Conservation (phyloP, 2,888 invertebrate species). For the Sarcophaga subvicina region DNA sequence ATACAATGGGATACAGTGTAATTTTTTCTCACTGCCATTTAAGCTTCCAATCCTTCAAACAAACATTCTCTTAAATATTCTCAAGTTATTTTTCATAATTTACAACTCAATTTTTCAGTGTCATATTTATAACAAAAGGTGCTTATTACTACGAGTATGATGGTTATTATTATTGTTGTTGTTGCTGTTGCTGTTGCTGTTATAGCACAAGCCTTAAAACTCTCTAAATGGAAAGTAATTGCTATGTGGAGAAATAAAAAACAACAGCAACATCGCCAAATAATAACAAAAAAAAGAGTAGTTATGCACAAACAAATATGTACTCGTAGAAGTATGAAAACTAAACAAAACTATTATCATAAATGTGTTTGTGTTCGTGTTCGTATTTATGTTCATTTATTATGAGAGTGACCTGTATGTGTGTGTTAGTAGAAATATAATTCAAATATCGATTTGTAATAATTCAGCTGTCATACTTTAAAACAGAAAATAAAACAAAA, state of each 20-base stretch:
- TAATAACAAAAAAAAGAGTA: constrained; percentile 40
- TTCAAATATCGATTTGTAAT: constrained; percentile 78
- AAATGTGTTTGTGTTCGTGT: constrained; percentile 1
- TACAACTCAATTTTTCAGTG: constrained; percentile 71
- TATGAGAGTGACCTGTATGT: not conserved
- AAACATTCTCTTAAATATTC: not conserved
- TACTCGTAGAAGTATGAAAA: constrained; percentile 3
- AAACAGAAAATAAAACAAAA: constrained; percentile 36
- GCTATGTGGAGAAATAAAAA: constrained; percentile 33
- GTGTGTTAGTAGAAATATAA: not conserved
- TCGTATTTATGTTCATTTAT: not conserved
- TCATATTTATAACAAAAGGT: constrained; percentile 63
- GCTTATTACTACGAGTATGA: constrained; percentile 45
- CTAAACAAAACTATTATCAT: constrained; percentile 36
- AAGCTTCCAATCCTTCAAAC: no score
- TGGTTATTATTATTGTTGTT: no score
- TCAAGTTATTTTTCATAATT: constrained; percentile 56
- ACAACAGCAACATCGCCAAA: constrained; percentile 12
- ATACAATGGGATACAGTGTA: no score
- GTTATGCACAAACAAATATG: constrained; percentile 23
- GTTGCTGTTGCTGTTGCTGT: no score
- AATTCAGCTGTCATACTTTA: constrained; percentile 79
- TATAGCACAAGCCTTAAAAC: constrained; percentile 27
- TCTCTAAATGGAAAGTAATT: constrained; percentile 56
- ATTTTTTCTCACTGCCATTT: no score